Evolutionary conservation across 2,797 vertebrate species (phyloP), one percentile per base, ranked within the genome.

Genomic region (Epinephelus awoara): DNA sequence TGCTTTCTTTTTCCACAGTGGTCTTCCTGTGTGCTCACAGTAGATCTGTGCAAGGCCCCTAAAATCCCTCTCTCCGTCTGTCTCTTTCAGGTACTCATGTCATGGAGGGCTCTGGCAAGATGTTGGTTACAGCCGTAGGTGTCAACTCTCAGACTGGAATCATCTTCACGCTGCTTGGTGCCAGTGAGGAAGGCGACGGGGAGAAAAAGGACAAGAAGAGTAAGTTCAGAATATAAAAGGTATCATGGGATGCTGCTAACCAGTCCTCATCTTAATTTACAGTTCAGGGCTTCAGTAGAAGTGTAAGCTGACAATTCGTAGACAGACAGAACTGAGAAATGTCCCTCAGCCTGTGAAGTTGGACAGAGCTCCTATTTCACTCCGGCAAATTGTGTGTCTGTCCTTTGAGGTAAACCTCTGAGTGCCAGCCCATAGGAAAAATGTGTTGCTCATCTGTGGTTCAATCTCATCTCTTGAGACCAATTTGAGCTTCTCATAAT

Each of bases 111-210:
- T 99, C 98, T 1, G 98, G 98, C 25, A 93, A 96, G 85, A 97
- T 99, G 96, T 29, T 99, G 73, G 98, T 99, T 66, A 97, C 97
- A 0, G 98, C 97, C 0, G 97, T 99, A n/a, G 98, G 98, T 13
- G 96, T 98, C 66, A 99, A 99, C 93, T 99, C 98, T 79, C 98
- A 99, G 92, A 99, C 97, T 0, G 98, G 98, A 72, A 99, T 99
- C 86, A 99, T 99, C 91, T 99, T 99, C 79, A 97, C 96, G 3
- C 94, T 99, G 61, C 95, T 99, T 1, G 97, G 98, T 1, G 97
- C 96, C n/a, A 92, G 96, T 66, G 97, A 97, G 23, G 96, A 97
- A 12, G 95, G 94, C 11, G 96, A 97, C 2, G 96, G 96, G 44
- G 96, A 97, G 0, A 96, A 96, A 77, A 86, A 82, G 88, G 90